phyloP scores from a whole-genome alignment of 2,797 vertebrate genomes.

The Enteromius fasciolatus region DNA sequence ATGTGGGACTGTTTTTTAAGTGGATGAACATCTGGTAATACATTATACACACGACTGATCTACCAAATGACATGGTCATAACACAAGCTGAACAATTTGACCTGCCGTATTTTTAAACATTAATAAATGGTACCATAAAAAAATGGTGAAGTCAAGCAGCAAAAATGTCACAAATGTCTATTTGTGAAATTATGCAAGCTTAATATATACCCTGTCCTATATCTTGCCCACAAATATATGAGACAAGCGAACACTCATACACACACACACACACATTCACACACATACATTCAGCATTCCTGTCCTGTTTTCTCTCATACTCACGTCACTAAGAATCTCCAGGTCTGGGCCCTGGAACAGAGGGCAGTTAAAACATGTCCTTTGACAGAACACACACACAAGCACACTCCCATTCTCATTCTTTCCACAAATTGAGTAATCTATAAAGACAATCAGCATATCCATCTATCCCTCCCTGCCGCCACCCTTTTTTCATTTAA shows the following conservation, averaged over 20 bases:
- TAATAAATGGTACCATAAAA: neutral
- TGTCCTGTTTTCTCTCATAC: slow-evolving; percentile 70
- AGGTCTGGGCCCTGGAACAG: slow-evolving; percentile 83
- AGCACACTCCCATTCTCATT: slow-evolving; percentile 18
- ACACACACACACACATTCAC: slow-evolving; percentile 19
- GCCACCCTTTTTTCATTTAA: slow-evolving; percentile 1
- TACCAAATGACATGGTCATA: neutral
- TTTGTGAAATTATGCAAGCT: slow-evolving; percentile 13
- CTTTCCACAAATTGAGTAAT: slow-evolving; percentile 23
- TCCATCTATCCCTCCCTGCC: slow-evolving; percentile 21
- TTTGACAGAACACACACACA: slow-evolving; percentile 43
- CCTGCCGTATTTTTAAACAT: neutral
- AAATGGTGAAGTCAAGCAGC: neutral
- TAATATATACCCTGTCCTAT: neutral
- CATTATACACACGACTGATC: neutral
- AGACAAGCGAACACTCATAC: slow-evolving; percentile 13
- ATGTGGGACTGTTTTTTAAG: neutral
- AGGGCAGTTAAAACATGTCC: slow-evolving; percentile 72
- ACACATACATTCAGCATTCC: slow-evolving; percentile 63
- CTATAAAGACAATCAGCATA: slow-evolving; percentile 25
- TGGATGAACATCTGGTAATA: neutral
- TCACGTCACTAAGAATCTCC: slow-evolving; percentile 84
- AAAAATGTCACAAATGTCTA: slow-evolving; percentile 1
- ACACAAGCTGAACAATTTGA: neutral
- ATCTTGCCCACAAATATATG: slow-evolving; percentile 4